Percentiles rank a stretch among this genome's conserved stretches.
These are phyloP conservation scores for Campoletis sonorensis DNA, from an alignment of 1,140 invertebrate species.

Conservation along the genomic window DNA sequence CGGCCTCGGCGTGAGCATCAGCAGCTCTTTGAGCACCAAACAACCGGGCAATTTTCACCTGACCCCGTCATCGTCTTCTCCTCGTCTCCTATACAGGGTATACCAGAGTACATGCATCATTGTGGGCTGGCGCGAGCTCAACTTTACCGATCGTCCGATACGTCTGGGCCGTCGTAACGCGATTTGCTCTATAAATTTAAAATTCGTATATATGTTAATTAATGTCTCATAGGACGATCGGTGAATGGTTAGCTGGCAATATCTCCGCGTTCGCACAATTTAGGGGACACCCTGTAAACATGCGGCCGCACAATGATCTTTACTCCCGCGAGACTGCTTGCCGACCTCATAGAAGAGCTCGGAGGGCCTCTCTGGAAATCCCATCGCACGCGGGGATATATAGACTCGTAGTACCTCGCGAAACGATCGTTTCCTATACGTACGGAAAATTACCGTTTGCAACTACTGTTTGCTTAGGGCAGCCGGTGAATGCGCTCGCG, in stretches of 20 bases:
- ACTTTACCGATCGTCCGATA: too few relatives aligned
- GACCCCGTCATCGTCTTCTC: slow-evolving; percentile 53
- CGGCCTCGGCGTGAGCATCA: slow-evolving; percentile 46
- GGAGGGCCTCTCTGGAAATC: slow-evolving; percentile 17
- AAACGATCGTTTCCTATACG: slow-evolving; percentile 49
- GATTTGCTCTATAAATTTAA: too few relatives aligned
- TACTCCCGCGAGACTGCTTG: background rate
- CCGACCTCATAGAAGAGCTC: background rate
- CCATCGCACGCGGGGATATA: slow-evolving; percentile 3
- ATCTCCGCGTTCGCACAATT: too few relatives aligned
- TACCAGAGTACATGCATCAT: too few relatives aligned
- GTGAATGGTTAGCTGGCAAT: too few relatives aligned
- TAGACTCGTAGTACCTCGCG: slow-evolving; percentile 37
- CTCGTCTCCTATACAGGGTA: background rate
- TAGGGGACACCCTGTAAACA: background rate
- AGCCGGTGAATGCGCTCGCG: slow-evolving; percentile 47
- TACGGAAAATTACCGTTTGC: slow-evolving; percentile 48
- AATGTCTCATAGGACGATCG: too few relatives aligned
- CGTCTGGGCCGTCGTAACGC: too few relatives aligned
- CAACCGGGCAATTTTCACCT: slow-evolving; percentile 68
- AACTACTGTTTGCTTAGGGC: slow-evolving; percentile 68
- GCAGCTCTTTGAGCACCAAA: slow-evolving; percentile 34
- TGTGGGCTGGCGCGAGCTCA: too few relatives aligned
- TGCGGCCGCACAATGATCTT: background rate
- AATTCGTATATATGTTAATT: too few relatives aligned